phyloP scores from a whole-genome alignment of 2,113 vertebrate genomes.

The Melanocharis versteri region DNA sequence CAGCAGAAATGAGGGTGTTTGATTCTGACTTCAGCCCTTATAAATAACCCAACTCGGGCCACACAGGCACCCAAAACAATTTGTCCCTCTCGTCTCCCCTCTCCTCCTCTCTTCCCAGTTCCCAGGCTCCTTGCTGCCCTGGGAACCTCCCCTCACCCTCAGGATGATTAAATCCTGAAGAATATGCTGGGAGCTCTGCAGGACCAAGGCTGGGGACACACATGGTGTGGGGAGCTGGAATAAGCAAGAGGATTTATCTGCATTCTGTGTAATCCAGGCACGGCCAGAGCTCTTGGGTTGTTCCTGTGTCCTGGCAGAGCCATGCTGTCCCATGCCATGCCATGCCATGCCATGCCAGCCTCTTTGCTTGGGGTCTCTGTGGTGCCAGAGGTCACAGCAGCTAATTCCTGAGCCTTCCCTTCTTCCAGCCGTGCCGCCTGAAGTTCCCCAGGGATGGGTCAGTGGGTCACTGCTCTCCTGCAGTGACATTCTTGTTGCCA shows the following conservation, averaged over 20 bases:
- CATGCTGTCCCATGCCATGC: neutral
- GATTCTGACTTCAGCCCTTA: slow-evolving; percentile 15
- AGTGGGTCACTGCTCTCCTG: neutral
- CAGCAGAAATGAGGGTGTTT: neutral
- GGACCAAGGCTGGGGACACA: neutral
- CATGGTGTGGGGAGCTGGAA: neutral
- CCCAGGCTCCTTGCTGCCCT: neutral
- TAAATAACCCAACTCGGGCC: neutral
- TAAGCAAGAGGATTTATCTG: neutral
- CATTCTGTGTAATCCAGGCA: neutral
- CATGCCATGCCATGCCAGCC: neutral
- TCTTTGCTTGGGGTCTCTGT: neutral
- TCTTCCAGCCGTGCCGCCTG: neutral
- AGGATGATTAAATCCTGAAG: neutral
- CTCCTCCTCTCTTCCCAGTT: neutral
- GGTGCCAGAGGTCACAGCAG: neutral
- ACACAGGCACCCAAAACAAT: neutral
- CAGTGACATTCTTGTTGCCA: fast-evolving
- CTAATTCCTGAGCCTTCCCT: neutral
- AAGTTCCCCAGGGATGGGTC: neutral
- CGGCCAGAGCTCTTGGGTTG: neutral
- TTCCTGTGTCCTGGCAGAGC: neutral
- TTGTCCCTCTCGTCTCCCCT: neutral
- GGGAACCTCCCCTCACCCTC: neutral
- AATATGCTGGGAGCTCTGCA: neutral